These are phyloP conservation scores for Zosterops lateralis DNA, from an alignment of 2,113 vertebrate genomes.

Conservation along the genomic window DNA sequence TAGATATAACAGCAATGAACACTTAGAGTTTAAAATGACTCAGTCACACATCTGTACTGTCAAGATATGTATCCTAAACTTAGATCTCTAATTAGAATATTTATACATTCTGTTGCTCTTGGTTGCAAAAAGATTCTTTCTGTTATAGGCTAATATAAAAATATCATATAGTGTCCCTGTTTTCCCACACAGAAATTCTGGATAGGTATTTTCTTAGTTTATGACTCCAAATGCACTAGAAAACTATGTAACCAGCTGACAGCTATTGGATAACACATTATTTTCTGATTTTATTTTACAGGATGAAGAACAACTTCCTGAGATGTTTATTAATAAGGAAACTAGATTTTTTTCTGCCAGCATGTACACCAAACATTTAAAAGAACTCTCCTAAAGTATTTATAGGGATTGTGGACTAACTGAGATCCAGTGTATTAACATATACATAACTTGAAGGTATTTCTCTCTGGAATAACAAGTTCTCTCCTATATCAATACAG, in stretches of 20 bases:
- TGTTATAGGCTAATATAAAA: slow-evolving; percentile 13
- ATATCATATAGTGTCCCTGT: neutral
- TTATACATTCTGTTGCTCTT: slow-evolving; percentile 24
- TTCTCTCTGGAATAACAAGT: neutral
- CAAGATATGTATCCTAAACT: slow-evolving; percentile 55
- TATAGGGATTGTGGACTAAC: neutral
- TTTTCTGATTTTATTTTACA: neutral
- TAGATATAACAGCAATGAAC: slow-evolving; percentile 31
- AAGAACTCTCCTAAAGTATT: neutral
- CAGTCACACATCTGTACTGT: slow-evolving; percentile 61
- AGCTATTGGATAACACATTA: neutral
- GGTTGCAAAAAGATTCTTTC: neutral
- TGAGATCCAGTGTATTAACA: neutral
- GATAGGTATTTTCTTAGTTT: neutral
- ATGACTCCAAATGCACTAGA: neutral
- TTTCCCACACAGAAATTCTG: neutral
- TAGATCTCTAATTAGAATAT: slow-evolving; percentile 58
- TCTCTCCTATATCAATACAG: neutral
- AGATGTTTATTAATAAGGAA: neutral
- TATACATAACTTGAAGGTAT: neutral
- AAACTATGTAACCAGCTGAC: neutral
- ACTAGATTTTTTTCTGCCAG: neutral
- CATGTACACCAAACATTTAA: neutral
- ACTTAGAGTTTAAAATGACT: slow-evolving; percentile 50
- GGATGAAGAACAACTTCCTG: neutral